These are phyloP conservation scores for Papilio helenus DNA, from an alignment of 1,140 invertebrate genomes.

Conservation along the genomic window DNA sequence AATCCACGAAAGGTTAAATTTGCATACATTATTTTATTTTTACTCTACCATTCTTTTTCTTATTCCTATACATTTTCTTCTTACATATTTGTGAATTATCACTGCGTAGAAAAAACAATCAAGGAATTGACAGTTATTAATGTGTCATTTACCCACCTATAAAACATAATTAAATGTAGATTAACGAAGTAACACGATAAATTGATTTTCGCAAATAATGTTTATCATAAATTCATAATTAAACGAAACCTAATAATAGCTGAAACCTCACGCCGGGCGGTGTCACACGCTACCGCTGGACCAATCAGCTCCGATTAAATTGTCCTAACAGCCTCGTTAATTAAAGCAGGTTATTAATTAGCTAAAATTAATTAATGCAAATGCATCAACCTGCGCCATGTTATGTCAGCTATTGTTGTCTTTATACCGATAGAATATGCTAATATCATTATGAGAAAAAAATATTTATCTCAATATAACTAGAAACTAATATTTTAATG, in stretches of 20 bases:
- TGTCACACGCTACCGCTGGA: constrained; percentile 51
- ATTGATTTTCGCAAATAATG: constrained; percentile 26
- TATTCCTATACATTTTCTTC: too few relatives aligned
- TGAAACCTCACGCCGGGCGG: constrained; percentile 59
- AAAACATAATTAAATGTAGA: constrained; percentile 31
- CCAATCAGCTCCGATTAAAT: constrained; percentile 75
- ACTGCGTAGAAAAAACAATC: neutral
- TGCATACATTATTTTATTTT: too few relatives aligned
- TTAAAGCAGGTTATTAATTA: constrained; percentile 77
- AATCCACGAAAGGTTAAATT: too few relatives aligned
- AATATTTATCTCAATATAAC: neutral
- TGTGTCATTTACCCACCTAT: neutral
- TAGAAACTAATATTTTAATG: too few relatives aligned
- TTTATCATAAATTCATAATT: constrained; percentile 41
- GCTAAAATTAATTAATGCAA: constrained; percentile 73
- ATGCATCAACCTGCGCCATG: constrained; percentile 51
- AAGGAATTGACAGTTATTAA: neutral
- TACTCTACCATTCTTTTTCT: too few relatives aligned
- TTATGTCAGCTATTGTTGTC: constrained; percentile 39
- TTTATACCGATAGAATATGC: constrained; percentile 11
- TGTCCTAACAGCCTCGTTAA: constrained; percentile 73
- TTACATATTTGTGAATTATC: neutral
- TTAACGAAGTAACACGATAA: constrained; percentile 31
- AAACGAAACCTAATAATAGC: constrained; percentile 58
- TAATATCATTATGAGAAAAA: constrained; percentile 2